A percentile compares a stretch with the other conserved stretches of the same genome.
These are phyloP conservation scores for Martes flavigula DNA, from an alignment of 2,797 vertebrate species.

Conservation along the genomic window DNA sequence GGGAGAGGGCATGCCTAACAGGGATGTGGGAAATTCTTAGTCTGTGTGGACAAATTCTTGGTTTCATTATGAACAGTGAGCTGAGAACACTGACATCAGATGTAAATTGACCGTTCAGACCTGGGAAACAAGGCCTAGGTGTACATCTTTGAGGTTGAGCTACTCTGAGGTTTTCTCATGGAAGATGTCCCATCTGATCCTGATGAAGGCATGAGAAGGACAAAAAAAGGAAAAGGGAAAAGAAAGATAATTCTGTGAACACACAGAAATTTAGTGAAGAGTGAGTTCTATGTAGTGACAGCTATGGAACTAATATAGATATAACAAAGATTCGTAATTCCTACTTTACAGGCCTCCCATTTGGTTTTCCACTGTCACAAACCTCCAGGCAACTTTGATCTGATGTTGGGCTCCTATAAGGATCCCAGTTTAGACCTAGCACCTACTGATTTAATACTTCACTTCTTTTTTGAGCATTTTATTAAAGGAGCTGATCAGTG, in stretches of 20 bases:
- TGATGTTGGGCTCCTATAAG: not conserved
- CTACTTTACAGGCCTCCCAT: not conserved
- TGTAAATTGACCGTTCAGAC: not conserved
- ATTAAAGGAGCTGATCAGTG: not conserved
- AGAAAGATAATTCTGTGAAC: not conserved
- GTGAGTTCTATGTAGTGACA: not conserved
- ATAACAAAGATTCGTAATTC: not conserved
- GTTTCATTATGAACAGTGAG: not conserved
- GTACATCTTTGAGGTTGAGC: not conserved
- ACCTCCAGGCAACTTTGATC: not conserved
- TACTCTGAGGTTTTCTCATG: not conserved
- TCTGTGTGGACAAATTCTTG: not conserved
- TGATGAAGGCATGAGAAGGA: not conserved
- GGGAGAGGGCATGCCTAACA: not conserved
- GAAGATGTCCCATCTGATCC: not conserved
- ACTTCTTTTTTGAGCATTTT: not conserved
- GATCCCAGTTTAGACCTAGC: not conserved
- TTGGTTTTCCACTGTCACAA: not conserved
- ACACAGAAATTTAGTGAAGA: not conserved
- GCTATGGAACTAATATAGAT: not conserved
- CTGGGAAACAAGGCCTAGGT: not conserved
- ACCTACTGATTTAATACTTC: not conserved
- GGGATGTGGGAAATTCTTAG: not conserved
- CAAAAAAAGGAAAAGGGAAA: not conserved
- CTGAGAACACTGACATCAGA: not conserved